A percentile compares a stretch with the other conserved stretches of the same genome.
Evolutionary conservation across 2,888 invertebrate species (phyloP).

Genomic region (Stratiomys singularior): DNA sequence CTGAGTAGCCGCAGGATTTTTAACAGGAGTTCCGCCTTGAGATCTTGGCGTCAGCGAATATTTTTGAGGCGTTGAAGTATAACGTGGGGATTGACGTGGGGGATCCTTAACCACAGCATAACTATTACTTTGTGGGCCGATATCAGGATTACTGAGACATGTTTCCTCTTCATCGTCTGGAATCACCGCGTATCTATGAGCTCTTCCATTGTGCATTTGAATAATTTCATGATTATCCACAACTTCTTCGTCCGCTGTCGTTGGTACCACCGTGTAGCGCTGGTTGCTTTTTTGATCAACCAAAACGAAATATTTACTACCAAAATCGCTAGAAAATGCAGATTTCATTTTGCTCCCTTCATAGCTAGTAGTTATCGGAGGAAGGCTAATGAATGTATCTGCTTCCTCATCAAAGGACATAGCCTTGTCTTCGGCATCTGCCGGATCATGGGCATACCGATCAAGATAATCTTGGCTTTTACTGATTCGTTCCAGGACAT

Average conservation of each 20-base stretch:
- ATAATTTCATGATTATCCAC: conserved; percentile 66
- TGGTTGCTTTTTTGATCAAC: conserved; percentile 70
- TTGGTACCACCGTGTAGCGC: conserved; percentile 74
- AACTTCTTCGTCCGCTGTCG: conserved; percentile 70
- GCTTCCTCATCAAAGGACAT: conserved; percentile 61
- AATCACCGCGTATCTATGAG: conserved; percentile 70
- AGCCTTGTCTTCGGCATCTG: conserved; percentile 55
- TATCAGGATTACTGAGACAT: conserved; percentile 64
- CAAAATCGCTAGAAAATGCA: conserved; percentile 65
- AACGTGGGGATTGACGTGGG: conserved; percentile 54
- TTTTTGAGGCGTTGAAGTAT: conserved; percentile 61
- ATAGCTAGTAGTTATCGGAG: conserved; percentile 55
- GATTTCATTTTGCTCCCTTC: conserved; percentile 59
- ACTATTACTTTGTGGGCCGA: conserved; percentile 61
- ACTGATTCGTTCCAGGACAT: conserved; percentile 60
- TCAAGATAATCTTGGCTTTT: conserved; percentile 64
- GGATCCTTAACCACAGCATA: conserved; percentile 55
- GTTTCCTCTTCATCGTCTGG: conserved; percentile 68
- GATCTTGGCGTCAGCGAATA: conserved; percentile 40
- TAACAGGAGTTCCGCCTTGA: conserved; percentile 67
- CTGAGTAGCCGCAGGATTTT: conserved; percentile 77
- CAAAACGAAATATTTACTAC: conserved; percentile 63
- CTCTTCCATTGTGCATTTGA: conserved; percentile 65
- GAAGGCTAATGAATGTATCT: conserved; percentile 61
- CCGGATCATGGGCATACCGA: conserved; percentile 55